Evolutionary conservation across 2,888 invertebrate species (phyloP), one percentile per base, ranked within the genome.

Genomic region (Lycia hirtaria): DNA sequence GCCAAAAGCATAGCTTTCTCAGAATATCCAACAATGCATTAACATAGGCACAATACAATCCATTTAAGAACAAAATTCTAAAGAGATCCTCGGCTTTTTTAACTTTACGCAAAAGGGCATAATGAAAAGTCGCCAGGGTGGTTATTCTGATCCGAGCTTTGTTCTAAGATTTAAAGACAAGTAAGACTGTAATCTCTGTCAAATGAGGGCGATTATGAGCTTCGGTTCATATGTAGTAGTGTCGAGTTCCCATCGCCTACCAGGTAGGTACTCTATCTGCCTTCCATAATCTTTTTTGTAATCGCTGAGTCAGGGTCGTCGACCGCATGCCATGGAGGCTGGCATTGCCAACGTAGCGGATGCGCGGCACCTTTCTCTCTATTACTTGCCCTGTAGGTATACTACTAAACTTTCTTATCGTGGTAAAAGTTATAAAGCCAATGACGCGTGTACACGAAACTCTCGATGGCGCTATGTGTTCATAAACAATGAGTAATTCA

Each of bases 211-310:
- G 54, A 58, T 61, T 57, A 57, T 58, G 48, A 44, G 54, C 56
- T 40, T 62, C 48, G 52, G 32, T 35, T 58, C 19, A 52, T 43
- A n/a, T n/a, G n/a, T n/a, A 59, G 56, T 33, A 54, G 50, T 55
- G 56, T 56, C 44, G 28, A 44, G 47, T 66, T 55, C 60, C 56
- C 56, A 52, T 65, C 48, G 51, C 66, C 55, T 65, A 70, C 67
- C 66, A 71, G 70, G 60, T 68, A 75, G 65, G 68, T 68, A 69
- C 44, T 41, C 72, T 76, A 76, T 75, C 76, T 78, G 78, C 73
- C 75, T 75, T 69, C 71, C 68, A 81, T 84, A 85, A 88, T 86
- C 81, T 87, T 88, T 89, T 88, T 88, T 89, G 82, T 88, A 85
- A 90, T 86, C 87, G 83, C 79, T 75, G 78, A 75, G 72, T 70